Base-by-base conservation (phyloP, 2,113 vertebrate species). In the Aix galericulata region DNA sequence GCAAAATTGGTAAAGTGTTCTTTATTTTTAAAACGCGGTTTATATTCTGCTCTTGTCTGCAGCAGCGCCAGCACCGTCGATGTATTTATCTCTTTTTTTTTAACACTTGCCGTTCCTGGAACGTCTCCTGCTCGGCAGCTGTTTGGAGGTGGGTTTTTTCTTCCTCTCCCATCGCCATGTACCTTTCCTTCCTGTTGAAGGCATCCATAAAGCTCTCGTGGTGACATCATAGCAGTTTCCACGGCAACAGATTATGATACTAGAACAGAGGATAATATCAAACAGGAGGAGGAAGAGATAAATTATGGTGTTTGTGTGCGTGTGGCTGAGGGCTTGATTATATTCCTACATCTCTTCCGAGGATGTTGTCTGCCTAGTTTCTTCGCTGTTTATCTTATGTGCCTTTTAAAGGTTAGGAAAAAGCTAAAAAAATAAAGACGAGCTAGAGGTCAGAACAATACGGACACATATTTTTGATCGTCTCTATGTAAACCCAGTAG, bases 201-300 rank as follows among this genome's bases (percentile, higher is more conserved):
- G 91, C 95, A 94, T 95, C 95, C 91, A 90, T 97, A 96, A 96
- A 97, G 93, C 96, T 95, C 87, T 93, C 31, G 6, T 86, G 77
- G 91, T 97, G 97, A 97, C 97, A 96, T 97, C 97, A 97, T 95
- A 97, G 87, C 77, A 94, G 96, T 97, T 96, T 95, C 97, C 77
- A 84, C 97, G 94, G 96, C 92, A 97, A 97, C 97, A 97, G 96
- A 97, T 97, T 97, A 97, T 97, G 96, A 96, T 97, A 94, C 92
- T 93, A 96, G 96, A 97, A 93, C 95, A 94, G 95, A 95, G 87
- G 93, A 94, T 97, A 97, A 96, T 96, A 94, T 97, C 95, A 96
- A 95, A 95, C 95, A 96, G 95, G 95, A 96, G 96, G 95, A 96
- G 93, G 95, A 94, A 96, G 93, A 96, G 93, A 96, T 96, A 96